Conservation (phyloP, 2,797 vertebrate species). For the Ctenopoma kingsleyae region DNA sequence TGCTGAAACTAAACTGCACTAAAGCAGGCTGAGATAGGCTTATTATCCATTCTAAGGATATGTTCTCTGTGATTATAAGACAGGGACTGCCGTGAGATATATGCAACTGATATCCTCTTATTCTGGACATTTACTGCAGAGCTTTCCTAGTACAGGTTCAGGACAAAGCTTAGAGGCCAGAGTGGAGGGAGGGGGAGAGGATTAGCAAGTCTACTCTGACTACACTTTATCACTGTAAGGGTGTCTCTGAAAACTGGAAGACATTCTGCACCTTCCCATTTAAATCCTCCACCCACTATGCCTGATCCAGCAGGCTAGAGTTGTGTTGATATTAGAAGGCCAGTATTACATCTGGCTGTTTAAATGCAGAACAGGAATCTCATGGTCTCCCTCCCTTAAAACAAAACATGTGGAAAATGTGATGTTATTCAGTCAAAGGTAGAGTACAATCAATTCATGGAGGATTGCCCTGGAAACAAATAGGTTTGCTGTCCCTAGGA, state of each 20-base stretch:
- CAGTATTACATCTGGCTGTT: not conserved
- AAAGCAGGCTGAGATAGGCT: constrained; percentile 13
- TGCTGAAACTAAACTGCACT: constrained; percentile 38
- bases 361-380: constrained; percentile 4
- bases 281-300: not conserved
- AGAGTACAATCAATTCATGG: constrained; percentile 17
- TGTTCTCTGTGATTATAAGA: constrained; percentile 9
- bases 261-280: not conserved
- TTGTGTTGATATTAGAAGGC: not conserved
- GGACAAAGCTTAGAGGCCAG: constrained; percentile 37
- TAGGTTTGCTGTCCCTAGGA: constrained; percentile 7
- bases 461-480: constrained; percentile 23
- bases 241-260: constrained; percentile 1
- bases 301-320: not conserved
- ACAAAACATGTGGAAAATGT: not conserved
- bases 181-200: constrained; percentile 17
- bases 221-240: constrained; percentile 8
- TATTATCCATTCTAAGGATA: constrained; percentile 34
- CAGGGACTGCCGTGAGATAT: constrained; percentile 18
- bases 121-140: constrained; percentile 54
- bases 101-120: constrained; percentile 67
- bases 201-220: constrained; percentile 46
- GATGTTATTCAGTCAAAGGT: constrained; percentile 24
- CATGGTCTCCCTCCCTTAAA: not conserved
- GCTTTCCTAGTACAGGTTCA: constrained; percentile 44